These are phyloP conservation scores for Epizoanthus illoricatus DNA, from an alignment of 92 coral and sea anemone genomes.

Conservation along the genomic window DNA sequence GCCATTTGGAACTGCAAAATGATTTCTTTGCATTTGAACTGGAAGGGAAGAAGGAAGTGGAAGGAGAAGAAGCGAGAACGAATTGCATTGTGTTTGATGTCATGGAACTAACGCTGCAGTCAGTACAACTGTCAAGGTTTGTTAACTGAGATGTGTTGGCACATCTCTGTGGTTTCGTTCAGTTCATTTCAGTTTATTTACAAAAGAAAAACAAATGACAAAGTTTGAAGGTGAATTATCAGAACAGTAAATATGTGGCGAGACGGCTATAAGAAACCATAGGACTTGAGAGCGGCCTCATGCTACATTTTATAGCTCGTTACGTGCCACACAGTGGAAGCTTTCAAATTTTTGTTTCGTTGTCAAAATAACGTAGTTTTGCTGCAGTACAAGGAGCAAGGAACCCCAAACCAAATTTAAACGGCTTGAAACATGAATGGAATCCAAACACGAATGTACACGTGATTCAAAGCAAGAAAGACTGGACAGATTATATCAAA, in stretches of 20 bases:
- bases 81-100: constrained; percentile 66
- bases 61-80: background rate
- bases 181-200: background rate
- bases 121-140: constrained; percentile 93
- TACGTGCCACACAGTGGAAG: too few species aligned
- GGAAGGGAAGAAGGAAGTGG: constrained; percentile 16
- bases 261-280: too few species aligned
- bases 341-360: too few species aligned
- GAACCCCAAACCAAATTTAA: too few species aligned
- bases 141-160: background rate
- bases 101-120: constrained; percentile 84
- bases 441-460: background rate
- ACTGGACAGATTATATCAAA: background rate
- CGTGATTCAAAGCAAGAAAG: background rate
- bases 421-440: background rate
- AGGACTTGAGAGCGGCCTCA: too few species aligned
- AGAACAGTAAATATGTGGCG: too few species aligned
- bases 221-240: too few species aligned
- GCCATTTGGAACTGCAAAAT: constrained; percentile 87
- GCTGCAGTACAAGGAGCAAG: too few species aligned
- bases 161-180: background rate
- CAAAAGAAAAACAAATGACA: too few species aligned
- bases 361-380: too few species aligned
- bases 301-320: too few species aligned
- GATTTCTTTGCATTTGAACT: constrained; percentile 59